Base-by-base conservation (phyloP, 2,888 invertebrate species). In the Aleiodes leptofemur region DNA sequence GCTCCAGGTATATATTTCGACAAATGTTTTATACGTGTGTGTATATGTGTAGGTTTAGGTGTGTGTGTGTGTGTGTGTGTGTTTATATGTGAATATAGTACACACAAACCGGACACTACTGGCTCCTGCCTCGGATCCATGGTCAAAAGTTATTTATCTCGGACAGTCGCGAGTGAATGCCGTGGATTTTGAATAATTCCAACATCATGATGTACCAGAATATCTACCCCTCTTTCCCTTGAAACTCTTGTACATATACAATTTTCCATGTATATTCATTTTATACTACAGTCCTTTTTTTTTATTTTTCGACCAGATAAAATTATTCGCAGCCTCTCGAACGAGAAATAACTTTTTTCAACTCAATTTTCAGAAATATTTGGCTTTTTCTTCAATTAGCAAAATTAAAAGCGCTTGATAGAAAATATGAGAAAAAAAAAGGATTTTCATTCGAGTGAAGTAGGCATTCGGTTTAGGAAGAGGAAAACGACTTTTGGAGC, bases 121-220 rank as follows among this genome's bases (percentile, higher is more conserved):
- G 85, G 34, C 34, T 34, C 34, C 77, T 83, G 81, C 80, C 80
- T 78, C 76, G 78, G 79, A 51, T 77, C 79, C 80, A 78, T 59
- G 73, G 83, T 84, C 82, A 81, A 86, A 86, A 85, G 86, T 88
- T 87, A 88, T 87, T 87, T 86, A 87, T 88, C 86, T 87, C 86
- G 83, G 84, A 84, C 85, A 84, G 83, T 83, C 84, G 84, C 82
- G 84, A 83, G 84, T 71, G 56, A 57, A 48, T 48, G 23, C 69
- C 84, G 83, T 82, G 83, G 87, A 88, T 88, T 88, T 88, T 87
- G 85, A 87, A 87, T 86, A 86, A 87, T 87, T 86, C 77, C 82
- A 81, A 79, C 80, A 80, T 68, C 81, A 23, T 55, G 55, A 66
- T 66, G 66, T 43, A 55, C 64, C 34, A 34, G 23, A 70, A 31